Evolutionary conservation across 2,797 vertebrate species (phyloP), one percentile per base, ranked within the genome.

Genomic region (Saguinus oedipus): DNA sequence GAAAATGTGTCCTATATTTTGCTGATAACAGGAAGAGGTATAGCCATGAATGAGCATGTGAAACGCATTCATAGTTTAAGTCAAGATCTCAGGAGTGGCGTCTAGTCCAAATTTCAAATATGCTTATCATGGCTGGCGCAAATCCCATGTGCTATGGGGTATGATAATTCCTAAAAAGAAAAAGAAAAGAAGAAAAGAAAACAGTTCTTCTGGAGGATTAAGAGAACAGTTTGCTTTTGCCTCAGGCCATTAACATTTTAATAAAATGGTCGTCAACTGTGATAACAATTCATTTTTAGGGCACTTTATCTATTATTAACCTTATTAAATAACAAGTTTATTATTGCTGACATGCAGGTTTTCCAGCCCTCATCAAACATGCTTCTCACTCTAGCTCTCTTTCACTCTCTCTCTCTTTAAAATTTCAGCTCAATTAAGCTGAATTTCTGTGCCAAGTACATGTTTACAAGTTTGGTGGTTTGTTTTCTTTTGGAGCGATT

Each of bases 231-330:
- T 98, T 98, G 97, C 97, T 98, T 98, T 98, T 97, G 98, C 98
- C 98, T 99, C 97, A 97, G 98, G 98, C 98, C 97, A 97, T 98
- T 98, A 98, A 98, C 98, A 98, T 98, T 98, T 98, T 98, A 98
- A 98, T 98, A 98, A 98, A 98, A 98, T 79, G 88, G 97, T 98
- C 96, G 0, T 98, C 98, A 98, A 98, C 97, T 98, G 96, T 98
- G 98, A 98, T 98, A 99, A 98, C 96, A 98, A 98, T 98, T 98
- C 98, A 96, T 98, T 97, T 98, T 98, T 97, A 97, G 88, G 97
- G 96, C 80, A 97, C 97, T 98, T 98, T 98, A 98, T 98, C 98
- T 98, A 97, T 98, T 98, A 98, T 98, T 98, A 98, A 98, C 93
- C 96, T 98, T 98, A 98, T 98, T 98, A 98, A 98, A 97, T 97